These are phyloP conservation scores for Sarcophaga rosellei DNA, from an alignment of 2,888 invertebrate species.

Conservation along the genomic window DNA sequence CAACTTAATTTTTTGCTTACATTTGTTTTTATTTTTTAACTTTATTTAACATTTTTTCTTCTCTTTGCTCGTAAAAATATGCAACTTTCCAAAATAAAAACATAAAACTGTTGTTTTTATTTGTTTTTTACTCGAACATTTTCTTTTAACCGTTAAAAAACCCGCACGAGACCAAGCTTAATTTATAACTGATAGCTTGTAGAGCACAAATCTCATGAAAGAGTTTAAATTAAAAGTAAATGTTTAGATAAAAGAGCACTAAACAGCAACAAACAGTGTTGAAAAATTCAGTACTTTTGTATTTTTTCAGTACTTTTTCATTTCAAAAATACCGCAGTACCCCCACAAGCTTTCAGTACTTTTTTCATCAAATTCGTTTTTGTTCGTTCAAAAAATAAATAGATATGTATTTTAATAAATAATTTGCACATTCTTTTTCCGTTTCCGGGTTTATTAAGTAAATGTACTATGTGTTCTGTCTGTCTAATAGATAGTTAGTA, in stretches of 20 bases:
- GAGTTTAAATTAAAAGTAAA: constrained; percentile 12
- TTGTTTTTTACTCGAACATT: background rate
- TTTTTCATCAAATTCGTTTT: too few species aligned
- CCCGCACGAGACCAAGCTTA: constrained; percentile 37
- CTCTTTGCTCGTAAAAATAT: constrained; percentile 2
- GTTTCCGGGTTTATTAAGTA: too few species aligned
- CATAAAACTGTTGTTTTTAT: constrained; percentile 8
- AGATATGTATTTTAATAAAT: too few species aligned
- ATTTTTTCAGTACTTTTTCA: too few species aligned
- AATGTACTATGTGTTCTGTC: too few species aligned
- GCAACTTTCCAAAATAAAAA: constrained; percentile 52
- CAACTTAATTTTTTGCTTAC: constrained; percentile 4
- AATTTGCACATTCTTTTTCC: too few species aligned
- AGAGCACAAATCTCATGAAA: constrained; percentile 19
- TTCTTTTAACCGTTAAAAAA: constrained; percentile 21
- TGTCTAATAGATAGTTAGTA: too few species aligned
- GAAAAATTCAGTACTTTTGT: too few species aligned
- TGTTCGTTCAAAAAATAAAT: too few species aligned
- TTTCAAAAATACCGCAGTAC: too few species aligned
- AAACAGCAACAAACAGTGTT: too few species aligned
- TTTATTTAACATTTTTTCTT: constrained; percentile 14
- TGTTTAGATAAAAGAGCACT: background rate
- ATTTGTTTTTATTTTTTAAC: background rate
- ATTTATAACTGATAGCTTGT: constrained; percentile 44
- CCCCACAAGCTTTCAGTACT: too few species aligned